Percentiles rank a stretch among this genome's conserved stretches.
Conservation (phyloP, 92 coral and sea anemone species). For the Scolanthus callimorphus region DNA sequence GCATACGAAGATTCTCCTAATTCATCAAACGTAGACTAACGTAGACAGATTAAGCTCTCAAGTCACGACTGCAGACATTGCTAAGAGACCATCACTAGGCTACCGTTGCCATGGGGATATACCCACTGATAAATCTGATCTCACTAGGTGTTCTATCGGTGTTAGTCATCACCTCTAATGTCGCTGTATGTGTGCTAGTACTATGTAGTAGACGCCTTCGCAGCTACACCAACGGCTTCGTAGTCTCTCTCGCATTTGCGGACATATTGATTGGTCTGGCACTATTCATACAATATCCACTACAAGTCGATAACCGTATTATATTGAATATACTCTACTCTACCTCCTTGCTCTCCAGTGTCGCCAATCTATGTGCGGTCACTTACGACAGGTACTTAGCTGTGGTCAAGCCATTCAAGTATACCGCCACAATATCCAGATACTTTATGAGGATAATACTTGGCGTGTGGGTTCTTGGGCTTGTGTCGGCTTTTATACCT, state of each 20-base stretch:
- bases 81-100: too few relatives aligned
- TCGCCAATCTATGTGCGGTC: slow-evolving; percentile 27
- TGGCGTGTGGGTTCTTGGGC: slow-evolving; percentile 12
- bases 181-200: slow-evolving; percentile 30
- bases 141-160: slow-evolving; percentile 8
- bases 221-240: slow-evolving; percentile 44
- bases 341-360: slow-evolving; percentile 35
- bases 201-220: slow-evolving; percentile 17
- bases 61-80: too few relatives aligned
- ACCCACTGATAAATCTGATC: neutral
- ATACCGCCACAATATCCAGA: slow-evolving; percentile 26
- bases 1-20: too few relatives aligned
- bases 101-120: neutral
- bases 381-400: slow-evolving; percentile 44
- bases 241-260: slow-evolving; percentile 43
- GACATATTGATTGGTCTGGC: slow-evolving; percentile 38
- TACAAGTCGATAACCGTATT: slow-evolving; percentile 3
- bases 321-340: slow-evolving; percentile 14
- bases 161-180: slow-evolving; percentile 18
- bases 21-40: too few relatives aligned
- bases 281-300: slow-evolving; percentile 16
- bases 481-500: slow-evolving; percentile 18
- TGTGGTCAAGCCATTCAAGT: slow-evolving; percentile 27
- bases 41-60: too few relatives aligned
- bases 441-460: slow-evolving; percentile 17